Evolutionary conservation across 2,888 invertebrate genomes (phyloP).

Genomic region (Cosmorhoe ocellata): DNA sequence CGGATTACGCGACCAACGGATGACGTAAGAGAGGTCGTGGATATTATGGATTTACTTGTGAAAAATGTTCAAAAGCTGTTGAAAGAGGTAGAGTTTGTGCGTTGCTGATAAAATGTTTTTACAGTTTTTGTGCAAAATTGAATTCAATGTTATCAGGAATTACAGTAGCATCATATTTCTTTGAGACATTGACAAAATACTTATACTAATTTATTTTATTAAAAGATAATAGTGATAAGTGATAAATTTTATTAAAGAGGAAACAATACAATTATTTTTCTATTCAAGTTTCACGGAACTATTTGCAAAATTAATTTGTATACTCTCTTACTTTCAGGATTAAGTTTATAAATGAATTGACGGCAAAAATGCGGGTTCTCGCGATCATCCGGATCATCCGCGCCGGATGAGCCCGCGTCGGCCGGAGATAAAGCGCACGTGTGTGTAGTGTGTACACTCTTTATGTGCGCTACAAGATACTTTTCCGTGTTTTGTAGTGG

Average conservation of each 20-base stretch:
- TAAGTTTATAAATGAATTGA: constrained; percentile 39
- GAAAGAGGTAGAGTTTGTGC: constrained; percentile 29
- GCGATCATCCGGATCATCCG: constrained; percentile 77
- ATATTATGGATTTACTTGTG: constrained; percentile 63
- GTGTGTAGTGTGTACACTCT: constrained; percentile 35
- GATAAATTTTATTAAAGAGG: no score
- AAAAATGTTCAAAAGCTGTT: constrained; percentile 43
- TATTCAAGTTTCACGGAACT: no score
- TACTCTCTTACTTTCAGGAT: no score
- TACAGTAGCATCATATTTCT: no score
- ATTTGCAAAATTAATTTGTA: no score
- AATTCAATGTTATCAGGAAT: no score
- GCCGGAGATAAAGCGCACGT: constrained; percentile 68
- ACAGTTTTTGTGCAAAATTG: no score
- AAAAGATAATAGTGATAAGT: no score
- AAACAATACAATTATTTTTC: no score
- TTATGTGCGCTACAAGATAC: constrained; percentile 4
- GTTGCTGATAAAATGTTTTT: constrained; percentile 14
- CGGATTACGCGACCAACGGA: constrained; percentile 75
- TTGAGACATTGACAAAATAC: no score
- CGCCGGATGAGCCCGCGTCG: constrained; percentile 75
- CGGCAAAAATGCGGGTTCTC: constrained; percentile 50
- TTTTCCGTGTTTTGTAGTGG: constrained; percentile 2
- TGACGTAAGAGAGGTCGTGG: constrained; percentile 62
- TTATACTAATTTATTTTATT: no score